Base-by-base conservation (phyloP, 2,888 invertebrate genomes). In the Cantharis rufa region DNA sequence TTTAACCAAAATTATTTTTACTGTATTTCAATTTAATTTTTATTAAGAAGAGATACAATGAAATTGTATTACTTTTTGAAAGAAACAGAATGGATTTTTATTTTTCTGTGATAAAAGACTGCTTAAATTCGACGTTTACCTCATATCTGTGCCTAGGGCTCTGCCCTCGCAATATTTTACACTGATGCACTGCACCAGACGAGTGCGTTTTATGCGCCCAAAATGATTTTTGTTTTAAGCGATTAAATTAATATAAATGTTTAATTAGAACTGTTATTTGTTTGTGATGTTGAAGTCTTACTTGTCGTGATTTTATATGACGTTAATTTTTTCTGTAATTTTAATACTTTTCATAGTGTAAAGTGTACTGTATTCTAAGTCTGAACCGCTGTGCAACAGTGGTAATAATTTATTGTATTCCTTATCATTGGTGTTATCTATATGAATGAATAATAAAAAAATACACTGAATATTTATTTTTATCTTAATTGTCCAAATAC, bases 141-240 rank as follows among this genome's bases (percentile, higher is more conserved):
- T 88, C 88, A 88, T 86, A 85, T 85, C 87, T 87, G 88, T 88
- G 88, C 88, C 88, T 89, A 86, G 85, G 87, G 86, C 82, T 79
- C 73, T 77, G 80, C 80, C 85, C 84, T 83, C 85, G 87, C 87
- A 86, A 87, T 86, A 86, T 85, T 81, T 79, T 79, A 78, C 77
- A 78, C 76, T 73, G 63, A 75, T 64, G 76, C 70, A 74, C 76
- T 74, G 69, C 74, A 72, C 76, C 71, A 70, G 75, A 71, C 75
- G 75, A 69, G 74, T 69, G 76, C 74, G 68, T 70, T 74, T 72
- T 64, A 63, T 76, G 69, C 71, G 64, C 64, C 64, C 16, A 21
- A 66, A 69, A 62, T 70, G 16, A 68, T 32, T 66, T 72, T 70
- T 28, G 10, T 74, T 76, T 71, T 15, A 73, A 64, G 15, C 69